phyloP scores from a whole-genome alignment of 2,113 vertebrate species.

The Phrynocephalus versicolor region DNA sequence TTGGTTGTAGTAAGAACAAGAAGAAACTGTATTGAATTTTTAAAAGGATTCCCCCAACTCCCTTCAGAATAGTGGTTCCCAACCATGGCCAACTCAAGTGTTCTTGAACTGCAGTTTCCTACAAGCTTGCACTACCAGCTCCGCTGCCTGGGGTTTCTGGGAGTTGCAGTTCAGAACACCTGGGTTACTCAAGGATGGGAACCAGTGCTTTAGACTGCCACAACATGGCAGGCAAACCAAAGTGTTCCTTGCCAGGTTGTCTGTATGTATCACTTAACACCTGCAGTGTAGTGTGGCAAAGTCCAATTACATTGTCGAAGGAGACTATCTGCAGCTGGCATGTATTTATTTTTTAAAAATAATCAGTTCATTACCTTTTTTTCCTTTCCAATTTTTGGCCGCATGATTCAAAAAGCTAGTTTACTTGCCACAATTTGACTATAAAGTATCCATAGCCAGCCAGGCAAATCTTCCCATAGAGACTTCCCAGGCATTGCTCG shows the following conservation, averaged over 20 bases:
- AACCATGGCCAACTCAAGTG: too few relatives aligned
- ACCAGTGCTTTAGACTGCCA: too few relatives aligned
- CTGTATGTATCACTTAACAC: background rate
- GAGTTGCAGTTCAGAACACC: too few relatives aligned
- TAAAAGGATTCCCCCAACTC: too few relatives aligned
- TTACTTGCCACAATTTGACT: slow-evolving; percentile 67
- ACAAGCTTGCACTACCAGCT: too few relatives aligned
- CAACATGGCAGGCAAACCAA: background rate
- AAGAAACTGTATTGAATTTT: background rate
- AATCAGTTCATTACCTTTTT: slow-evolving; percentile 64
- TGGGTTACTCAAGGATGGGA: too few relatives aligned
- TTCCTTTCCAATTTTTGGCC: slow-evolving; percentile 11
- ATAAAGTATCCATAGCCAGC: slow-evolving; percentile 72
- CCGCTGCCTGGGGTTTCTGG: too few relatives aligned
- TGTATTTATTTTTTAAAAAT: slow-evolving; percentile 74
- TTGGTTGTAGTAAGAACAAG: background rate
- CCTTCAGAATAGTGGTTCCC: too few relatives aligned
- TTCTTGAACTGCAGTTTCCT: too few relatives aligned
- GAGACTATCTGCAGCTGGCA: slow-evolving; percentile 29
- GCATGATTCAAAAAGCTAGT: slow-evolving; percentile 60
- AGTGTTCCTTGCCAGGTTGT: background rate
- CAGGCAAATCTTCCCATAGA: slow-evolving; percentile 74
- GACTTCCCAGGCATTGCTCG: slow-evolving; percentile 69
- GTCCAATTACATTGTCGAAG: slow-evolving; percentile 38
- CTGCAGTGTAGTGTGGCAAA: fast-evolving